phyloP scores from a whole-genome alignment of 1,140 invertebrate species.

The Armadillidium nasatum region DNA sequence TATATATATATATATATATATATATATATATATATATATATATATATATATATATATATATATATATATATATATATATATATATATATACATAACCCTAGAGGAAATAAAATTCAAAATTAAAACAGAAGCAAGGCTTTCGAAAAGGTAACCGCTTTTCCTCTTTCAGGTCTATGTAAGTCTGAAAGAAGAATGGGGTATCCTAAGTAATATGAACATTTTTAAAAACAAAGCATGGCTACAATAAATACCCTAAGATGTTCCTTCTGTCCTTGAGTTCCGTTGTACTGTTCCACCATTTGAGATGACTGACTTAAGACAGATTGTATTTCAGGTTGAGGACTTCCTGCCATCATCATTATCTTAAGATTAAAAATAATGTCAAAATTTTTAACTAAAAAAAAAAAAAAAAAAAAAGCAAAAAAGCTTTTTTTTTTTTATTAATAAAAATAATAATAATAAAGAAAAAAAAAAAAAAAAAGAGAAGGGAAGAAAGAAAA shows the following conservation, averaged over 20 bases:
- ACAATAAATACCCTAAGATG: constrained; percentile 70
- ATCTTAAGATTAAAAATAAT: not conserved
- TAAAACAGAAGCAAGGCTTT: not conserved
- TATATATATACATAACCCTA: too few species aligned
- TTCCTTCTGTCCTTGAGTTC: constrained; percentile 83
- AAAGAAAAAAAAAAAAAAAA: too few species aligned
- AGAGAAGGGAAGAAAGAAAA: too few species aligned
- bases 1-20: too few species aligned
- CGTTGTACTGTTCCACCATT: constrained; percentile 83
- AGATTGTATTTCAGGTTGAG: not conserved
- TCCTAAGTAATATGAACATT: not conserved
- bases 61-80: too few species aligned
- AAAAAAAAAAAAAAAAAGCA: not conserved
- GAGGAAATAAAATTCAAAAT: not conserved
- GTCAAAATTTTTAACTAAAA: not conserved
- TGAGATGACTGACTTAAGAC: constrained; percentile 62
- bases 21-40: too few species aligned
- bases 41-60: too few species aligned
- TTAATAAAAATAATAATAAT: too few species aligned
- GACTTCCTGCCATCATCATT: constrained; percentile 9
- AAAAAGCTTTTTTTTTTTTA: too few species aligned
- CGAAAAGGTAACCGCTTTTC: too few species aligned
- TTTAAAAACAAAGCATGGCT: not conserved
- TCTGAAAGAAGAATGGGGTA: too few species aligned
- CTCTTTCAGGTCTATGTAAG: too few species aligned